phyloP scores from a whole-genome alignment of 2,113 vertebrate species.

The Grus americana region DNA sequence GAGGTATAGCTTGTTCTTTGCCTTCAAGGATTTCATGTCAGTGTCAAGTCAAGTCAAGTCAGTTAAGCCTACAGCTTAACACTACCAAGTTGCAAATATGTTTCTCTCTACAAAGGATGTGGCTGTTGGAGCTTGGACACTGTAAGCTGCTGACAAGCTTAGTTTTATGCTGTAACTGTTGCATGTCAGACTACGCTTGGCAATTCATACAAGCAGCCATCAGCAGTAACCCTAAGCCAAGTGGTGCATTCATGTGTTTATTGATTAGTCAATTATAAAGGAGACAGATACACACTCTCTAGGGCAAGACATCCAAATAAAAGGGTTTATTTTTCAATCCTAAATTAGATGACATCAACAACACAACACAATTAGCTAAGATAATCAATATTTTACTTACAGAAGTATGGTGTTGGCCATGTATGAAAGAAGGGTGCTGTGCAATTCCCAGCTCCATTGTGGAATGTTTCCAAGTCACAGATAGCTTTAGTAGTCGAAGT shows the following conservation, averaged over 20 bases:
- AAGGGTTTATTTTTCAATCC: slow-evolving; percentile 16
- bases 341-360: background rate
- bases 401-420: slow-evolving; percentile 85
- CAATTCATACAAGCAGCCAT: background rate
- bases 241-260: background rate
- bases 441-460: slow-evolving; percentile 65
- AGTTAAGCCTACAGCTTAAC: background rate
- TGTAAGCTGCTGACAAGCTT: background rate
- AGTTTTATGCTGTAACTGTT: slow-evolving; percentile 4
- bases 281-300: background rate
- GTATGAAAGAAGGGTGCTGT: slow-evolving; percentile 81
- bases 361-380: background rate
- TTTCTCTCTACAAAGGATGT: background rate
- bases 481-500: slow-evolving; percentile 81
- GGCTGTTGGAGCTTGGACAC: background rate
- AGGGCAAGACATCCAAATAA: background rate
- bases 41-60: background rate
- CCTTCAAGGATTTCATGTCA: background rate
- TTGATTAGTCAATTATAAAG: slow-evolving; percentile 21
- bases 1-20: background rate
- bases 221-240: slow-evolving; percentile 27
- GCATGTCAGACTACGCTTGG: background rate
- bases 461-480: slow-evolving; percentile 85
- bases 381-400: slow-evolving; percentile 72
- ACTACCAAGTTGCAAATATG: background rate